These are phyloP conservation scores for Barnardius zonarius DNA, from an alignment of 2,113 vertebrate species.

Conservation along the genomic window DNA sequence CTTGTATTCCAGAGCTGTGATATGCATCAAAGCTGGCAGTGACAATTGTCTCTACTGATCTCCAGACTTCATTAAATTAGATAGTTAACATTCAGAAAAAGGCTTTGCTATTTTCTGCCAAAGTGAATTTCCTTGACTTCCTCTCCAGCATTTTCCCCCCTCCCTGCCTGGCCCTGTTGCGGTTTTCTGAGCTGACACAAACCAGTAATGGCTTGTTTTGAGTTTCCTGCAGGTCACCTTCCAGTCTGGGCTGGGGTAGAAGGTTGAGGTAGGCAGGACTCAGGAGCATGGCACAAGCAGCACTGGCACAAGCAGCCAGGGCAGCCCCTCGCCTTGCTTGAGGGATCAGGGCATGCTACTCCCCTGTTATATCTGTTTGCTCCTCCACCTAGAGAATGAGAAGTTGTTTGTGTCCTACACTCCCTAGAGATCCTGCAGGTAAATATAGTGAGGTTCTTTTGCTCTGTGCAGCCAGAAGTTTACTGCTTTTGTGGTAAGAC, in stretches of 20 bases:
- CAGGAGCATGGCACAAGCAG: accelerated
- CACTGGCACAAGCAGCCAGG: background rate
- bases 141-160: background rate
- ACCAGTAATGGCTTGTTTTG: background rate
- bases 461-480: background rate
- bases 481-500: background rate
- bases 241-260: background rate
- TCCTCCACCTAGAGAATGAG: background rate
- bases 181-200: slow-evolving; percentile 53
- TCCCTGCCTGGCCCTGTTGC: background rate
- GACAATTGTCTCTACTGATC: slow-evolving; percentile 58
- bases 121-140: slow-evolving; percentile 64
- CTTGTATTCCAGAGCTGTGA: background rate
- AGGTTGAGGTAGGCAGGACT: background rate
- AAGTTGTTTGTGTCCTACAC: background rate
- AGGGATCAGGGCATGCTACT: accelerated
- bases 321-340: background rate
- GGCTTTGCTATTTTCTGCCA: slow-evolving; percentile 54
- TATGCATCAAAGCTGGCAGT: slow-evolving; percentile 60
- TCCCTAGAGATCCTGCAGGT: background rate
- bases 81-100: slow-evolving; percentile 61
- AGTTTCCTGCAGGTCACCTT: slow-evolving; percentile 23
- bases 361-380: background rate
- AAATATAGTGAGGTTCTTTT: background rate
- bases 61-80: slow-evolving; percentile 64